Base-by-base conservation (phyloP, 2,113 vertebrate species). In the Rhea americana region DNA sequence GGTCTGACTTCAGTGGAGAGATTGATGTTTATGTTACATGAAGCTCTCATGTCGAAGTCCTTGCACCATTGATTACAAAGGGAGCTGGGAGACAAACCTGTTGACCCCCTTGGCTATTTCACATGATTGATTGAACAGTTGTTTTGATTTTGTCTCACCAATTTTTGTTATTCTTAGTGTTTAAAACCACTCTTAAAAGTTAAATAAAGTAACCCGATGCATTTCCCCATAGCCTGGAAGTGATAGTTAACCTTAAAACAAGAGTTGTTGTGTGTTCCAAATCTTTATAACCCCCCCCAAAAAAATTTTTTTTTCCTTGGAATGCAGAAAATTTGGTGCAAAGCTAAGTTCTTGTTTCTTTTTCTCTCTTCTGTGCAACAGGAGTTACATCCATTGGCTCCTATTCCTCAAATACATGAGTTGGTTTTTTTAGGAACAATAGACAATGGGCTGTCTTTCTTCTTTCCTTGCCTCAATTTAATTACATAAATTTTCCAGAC, bases 401-500 rank as follows among this genome's bases (percentile, higher is more conserved):
- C 47, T 61, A 22, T 55, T 93, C 77, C 63, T 94, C 87, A 76
- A 91, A 94, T 37, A 73, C 50, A 26, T 26, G 39, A 87, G 67
- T 50, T 79, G 43, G 39, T 77, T 24, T 87, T 81, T 84, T 75
- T 75, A 76, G 59, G 62, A 95, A 93, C 87, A 86, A 95, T 81
- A 97, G 89, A 91, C 88, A 96, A 94, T 94, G 65, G 73, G 24
- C 78, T 90, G 93, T 77, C 61, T 85, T 56, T 75, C 41, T 92
- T 91, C 30, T 61, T 91, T 58, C 41, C 71, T 67, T 72, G 43
- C 84, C 91, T 92, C 89, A 79, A 53, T 96, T 95, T 95, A 97
- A 96, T 97, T 97, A 77, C 82, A 95, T 94, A 95, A 97, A 94
- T 97, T 97, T 97, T 97, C 97, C 97, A 98, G 96, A 94, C 94